phyloP scores from a whole-genome alignment of 2,888 invertebrate genomes.

The Myopa tessellatipennis region DNA sequence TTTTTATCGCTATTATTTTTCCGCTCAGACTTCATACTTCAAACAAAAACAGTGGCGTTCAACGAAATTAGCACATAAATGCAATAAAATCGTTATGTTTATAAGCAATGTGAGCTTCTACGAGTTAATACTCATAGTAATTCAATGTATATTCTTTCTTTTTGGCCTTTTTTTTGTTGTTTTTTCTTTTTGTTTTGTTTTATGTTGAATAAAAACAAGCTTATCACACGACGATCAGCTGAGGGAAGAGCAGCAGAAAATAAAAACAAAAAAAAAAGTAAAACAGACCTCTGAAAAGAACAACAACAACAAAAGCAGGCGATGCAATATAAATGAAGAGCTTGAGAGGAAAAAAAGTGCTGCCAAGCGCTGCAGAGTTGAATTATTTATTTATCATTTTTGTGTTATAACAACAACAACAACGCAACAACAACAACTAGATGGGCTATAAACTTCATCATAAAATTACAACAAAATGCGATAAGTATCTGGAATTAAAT shows the following conservation, averaged over 20 bases:
- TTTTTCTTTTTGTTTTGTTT: not conserved
- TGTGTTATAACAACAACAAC: conserved; percentile 16
- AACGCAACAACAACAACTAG: conserved; percentile 19
- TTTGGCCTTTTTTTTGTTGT: not conserved
- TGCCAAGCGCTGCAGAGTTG: not conserved
- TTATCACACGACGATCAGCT: conserved; percentile 13
- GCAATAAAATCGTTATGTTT: conserved; percentile 5
- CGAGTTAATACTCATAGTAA: not conserved
- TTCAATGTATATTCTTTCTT: not conserved
- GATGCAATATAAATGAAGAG: not conserved
- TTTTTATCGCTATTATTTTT: conserved; percentile 4
- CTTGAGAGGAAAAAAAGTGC: not conserved
- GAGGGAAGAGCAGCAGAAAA: not conserved
- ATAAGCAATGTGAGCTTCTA: not conserved
- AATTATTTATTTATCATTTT: conserved; percentile 25
- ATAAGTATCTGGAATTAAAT: conserved; percentile 27
- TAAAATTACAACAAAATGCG: conserved; percentile 34
- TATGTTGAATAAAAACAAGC: not conserved
- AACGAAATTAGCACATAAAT: not conserved
- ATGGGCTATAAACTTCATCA: conserved; percentile 26
- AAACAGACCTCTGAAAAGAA: not conserved
- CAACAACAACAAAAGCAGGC: conserved; percentile 1
- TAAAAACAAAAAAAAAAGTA: not conserved
- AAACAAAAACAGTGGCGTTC: not conserved
- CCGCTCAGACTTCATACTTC: not conserved